phyloP scores from a whole-genome alignment of 2,888 invertebrate genomes.

The Chymomyza procnemis region DNA sequence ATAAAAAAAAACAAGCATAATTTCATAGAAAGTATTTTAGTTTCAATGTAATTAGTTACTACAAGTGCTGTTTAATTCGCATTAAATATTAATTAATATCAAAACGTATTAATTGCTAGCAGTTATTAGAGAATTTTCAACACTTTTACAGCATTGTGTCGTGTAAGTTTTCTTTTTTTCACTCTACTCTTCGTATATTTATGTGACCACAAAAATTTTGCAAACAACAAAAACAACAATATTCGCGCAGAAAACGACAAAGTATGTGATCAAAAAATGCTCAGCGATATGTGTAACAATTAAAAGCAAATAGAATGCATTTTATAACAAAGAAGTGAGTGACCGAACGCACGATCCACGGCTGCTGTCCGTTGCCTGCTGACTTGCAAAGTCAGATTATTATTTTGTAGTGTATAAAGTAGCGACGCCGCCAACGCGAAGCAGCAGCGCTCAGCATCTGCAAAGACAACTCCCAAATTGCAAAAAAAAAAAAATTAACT shows the following conservation, averaged over 20 bases:
- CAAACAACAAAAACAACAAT: constrained; percentile 35
- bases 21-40: constrained; percentile 4
- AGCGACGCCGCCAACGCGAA: not conserved
- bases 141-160: not conserved
- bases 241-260: not conserved
- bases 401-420: not conserved
- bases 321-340: constrained; percentile 20
- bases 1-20: constrained; percentile 16
- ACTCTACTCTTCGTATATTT: constrained; percentile 18
- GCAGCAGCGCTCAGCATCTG: constrained; percentile 16
- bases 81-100: constrained; percentile 10
- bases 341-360: not conserved
- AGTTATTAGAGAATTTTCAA: constrained; percentile 28
- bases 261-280: not conserved
- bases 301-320: constrained; percentile 6
- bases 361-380: constrained; percentile 30
- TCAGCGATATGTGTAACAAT: constrained; percentile 7
- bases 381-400: constrained; percentile 35
- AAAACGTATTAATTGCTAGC: constrained; percentile 16
- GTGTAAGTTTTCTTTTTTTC: constrained; percentile 32
- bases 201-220: constrained; percentile 9
- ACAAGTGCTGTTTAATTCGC: not conserved
- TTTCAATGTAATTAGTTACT: not conserved
- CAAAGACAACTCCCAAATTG: constrained; percentile 7
- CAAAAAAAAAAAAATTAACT: constrained; percentile 8